Base-by-base conservation (phyloP, 2,888 invertebrate genomes). In the Parnassius mnemosyne region DNA sequence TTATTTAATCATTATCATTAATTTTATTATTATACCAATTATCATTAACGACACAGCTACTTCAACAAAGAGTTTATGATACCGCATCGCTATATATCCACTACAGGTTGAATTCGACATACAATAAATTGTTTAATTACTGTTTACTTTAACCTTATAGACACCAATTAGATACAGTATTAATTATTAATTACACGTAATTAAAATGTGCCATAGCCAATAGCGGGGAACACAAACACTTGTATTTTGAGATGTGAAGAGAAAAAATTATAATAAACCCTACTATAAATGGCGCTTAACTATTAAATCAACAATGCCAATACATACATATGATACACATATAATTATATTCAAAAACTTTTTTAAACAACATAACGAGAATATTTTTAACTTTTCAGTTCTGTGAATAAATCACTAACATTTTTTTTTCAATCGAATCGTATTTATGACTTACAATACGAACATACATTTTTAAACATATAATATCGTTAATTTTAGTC, bases 351-450 rank as follows among this genome's bases (percentile, higher is more conserved):
- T 81, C 81, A 80, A 83, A 80, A 71, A 78, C 75, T 78, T 79
- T 84, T 83, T 80, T 81, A 85, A 88, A 87, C 83, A 90, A 89
- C 83, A 83, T 87, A 91, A 91, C 89, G 87, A 89, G 85, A 87
- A 87, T 85, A 87, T 85, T 80, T 80, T 84, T 78, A 88, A 85
- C 87, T 87, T 85, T 87, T 92, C 92, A 92, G 92, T 92, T 89
- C 92, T 90, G 92, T 92, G 91, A 91, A 87, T 87, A 74, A 77
- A 81, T 91, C 92, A 92, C 92, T 89, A 90, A 90, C 87, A 83
- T 82, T 82, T 79, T 75, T 78, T 68, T 66, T 42, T 70, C 69
- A 80, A 80, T 80, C 76, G 76, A 80, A 80, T 78, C 77, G 76
- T 76, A 79, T 81, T 78, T 68, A 79, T 72, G 73, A 71, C 71